Evolutionary conservation across 2,888 invertebrate species (phyloP).

Genomic region (Nephrotoma flavescens): DNA sequence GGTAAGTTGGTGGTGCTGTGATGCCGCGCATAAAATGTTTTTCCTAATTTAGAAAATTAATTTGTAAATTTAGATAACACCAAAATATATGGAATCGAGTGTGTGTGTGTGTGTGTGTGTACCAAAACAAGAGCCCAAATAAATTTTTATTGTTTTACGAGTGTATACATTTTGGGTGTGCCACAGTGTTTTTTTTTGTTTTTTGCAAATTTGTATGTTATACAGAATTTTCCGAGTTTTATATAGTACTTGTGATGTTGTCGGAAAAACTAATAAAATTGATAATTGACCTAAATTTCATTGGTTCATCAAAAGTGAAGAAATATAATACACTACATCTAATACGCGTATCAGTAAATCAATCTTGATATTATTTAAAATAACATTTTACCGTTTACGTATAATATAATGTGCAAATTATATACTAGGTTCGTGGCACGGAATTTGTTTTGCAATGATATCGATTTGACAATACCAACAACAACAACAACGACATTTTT

Average conservation of each 20-base stretch:
- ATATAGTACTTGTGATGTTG: neutral
- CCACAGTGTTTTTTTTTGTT: neutral
- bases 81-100: neutral
- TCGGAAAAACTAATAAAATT: neutral
- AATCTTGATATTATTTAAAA: neutral
- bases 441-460: neutral
- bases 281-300: neutral
- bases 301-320: neutral
- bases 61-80: neutral
- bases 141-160: neutral
- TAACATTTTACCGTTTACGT: neutral
- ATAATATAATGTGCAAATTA: neutral
- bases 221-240: neutral
- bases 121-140: neutral
- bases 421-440: neutral
- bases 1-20: neutral
- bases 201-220: neutral
- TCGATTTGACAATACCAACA: neutral
- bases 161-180: neutral
- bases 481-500: neutral
- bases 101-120: neutral
- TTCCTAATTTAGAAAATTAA: neutral
- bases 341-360: neutral
- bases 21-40: neutral
- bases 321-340: neutral